phyloP scores from a whole-genome alignment of 2,797 vertebrate genomes.

The Pseudochirops cupreus region DNA sequence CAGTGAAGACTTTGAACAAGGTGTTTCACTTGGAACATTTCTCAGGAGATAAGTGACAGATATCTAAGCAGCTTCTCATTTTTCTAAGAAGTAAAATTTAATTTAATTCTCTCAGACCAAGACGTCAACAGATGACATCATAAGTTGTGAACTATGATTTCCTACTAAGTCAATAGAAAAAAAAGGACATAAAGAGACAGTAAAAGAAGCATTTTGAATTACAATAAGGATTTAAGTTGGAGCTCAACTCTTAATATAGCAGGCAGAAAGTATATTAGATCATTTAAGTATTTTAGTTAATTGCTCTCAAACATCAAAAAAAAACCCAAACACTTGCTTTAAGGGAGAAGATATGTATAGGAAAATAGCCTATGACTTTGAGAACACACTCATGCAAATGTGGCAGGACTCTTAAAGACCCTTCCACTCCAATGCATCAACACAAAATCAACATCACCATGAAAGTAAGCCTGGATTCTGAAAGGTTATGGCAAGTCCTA shows the following conservation, averaged over 20 bases:
- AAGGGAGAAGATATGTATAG: not conserved
- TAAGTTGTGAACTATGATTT: slow-evolving; percentile 12
- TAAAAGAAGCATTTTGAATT: not conserved
- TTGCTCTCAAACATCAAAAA: not conserved
- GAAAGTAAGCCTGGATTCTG: not conserved
- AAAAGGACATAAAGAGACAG: slow-evolving; percentile 11
- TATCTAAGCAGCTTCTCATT: slow-evolving; percentile 17
- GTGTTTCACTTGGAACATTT: not conserved
- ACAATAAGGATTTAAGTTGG: not conserved
- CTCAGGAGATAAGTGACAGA: not conserved
- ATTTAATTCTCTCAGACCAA: not conserved
- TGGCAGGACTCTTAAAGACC: not conserved
- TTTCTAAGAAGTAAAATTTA: slow-evolving; percentile 60
- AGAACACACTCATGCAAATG: not conserved
- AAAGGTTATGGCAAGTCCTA: not conserved
- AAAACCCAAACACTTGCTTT: not conserved
- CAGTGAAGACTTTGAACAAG: not conserved
- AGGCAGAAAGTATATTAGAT: slow-evolving; percentile 12
- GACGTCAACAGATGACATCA: not conserved
- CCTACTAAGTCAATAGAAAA: not conserved
- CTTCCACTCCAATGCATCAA: not conserved
- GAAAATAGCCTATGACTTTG: not conserved
- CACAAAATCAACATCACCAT: not conserved
- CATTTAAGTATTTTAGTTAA: not conserved
- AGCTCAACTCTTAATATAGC: slow-evolving; percentile 3